phyloP scores from a whole-genome alignment of 2,888 invertebrate species.

The Drosophila nr. fundita region DNA sequence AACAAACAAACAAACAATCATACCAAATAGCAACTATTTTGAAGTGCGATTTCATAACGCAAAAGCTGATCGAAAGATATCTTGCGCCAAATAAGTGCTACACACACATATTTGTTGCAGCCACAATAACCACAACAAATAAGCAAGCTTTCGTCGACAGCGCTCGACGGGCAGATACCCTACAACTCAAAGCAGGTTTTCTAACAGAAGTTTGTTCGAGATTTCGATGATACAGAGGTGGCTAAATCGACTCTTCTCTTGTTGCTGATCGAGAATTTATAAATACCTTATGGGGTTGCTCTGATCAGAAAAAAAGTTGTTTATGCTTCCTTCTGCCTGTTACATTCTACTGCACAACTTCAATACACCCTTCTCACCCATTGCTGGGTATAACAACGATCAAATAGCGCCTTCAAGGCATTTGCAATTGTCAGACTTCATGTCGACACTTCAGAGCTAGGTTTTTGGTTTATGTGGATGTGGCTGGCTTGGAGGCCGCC shows the following conservation, averaged over 20 bases:
- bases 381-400: conserved; percentile 26
- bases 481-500: neutral
- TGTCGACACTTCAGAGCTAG: conserved; percentile 73
- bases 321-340: neutral
- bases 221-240: too few species aligned
- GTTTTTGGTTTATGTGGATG: conserved; percentile 1
- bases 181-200: neutral
- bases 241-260: too few species aligned
- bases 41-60: conserved; percentile 56
- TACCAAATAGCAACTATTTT: conserved; percentile 19
- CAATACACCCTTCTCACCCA: neutral
- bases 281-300: too few species aligned
- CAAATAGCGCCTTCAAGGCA: conserved; percentile 12
- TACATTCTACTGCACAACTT: neutral
- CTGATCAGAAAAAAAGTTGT: neutral
- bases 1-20: conserved; percentile 12
- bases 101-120: conserved; percentile 19
- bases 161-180: neutral
- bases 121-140: conserved; percentile 3
- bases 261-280: too few species aligned
- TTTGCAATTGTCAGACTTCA: conserved; percentile 76
- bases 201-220: too few species aligned
- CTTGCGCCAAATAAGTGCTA: conserved; percentile 24
- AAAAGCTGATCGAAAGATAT: conserved; percentile 24
- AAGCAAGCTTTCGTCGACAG: neutral